Evolutionary conservation across 2,113 vertebrate species (phyloP).

Genomic region (Cebus imitator): DNA sequence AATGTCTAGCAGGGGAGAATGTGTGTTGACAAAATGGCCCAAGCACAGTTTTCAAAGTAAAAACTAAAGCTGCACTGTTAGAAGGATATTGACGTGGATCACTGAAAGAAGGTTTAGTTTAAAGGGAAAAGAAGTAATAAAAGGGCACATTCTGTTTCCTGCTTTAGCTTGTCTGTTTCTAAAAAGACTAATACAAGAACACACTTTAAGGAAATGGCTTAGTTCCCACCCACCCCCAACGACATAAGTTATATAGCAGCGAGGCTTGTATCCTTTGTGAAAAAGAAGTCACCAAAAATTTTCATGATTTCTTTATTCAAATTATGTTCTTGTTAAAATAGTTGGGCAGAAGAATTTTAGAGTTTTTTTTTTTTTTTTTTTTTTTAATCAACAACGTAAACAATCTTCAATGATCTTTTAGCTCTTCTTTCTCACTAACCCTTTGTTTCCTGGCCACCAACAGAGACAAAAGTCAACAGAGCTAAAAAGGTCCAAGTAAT

Average conservation of each 20-base stretch:
- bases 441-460: not conserved
- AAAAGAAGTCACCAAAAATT: not conserved
- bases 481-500: not conserved
- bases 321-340: not conserved
- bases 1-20: constrained; percentile 57
- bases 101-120: constrained; percentile 66
- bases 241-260: not conserved
- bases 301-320: constrained; percentile 23
- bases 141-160: constrained; percentile 34
- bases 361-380: not conserved
- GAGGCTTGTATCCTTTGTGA: not conserved
- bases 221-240: not conserved
- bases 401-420: not conserved
- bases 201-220: constrained; percentile 6
- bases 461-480: not conserved
- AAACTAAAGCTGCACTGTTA: constrained; percentile 73
- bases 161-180: constrained; percentile 56
- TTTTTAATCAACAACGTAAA: not conserved
- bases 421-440: not conserved
- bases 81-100: constrained; percentile 39
- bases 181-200: constrained; percentile 47
- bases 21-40: constrained; percentile 66
- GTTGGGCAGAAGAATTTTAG: not conserved
- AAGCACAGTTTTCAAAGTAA: constrained; percentile 72
- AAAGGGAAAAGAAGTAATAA: constrained; percentile 13